phyloP scores from a whole-genome alignment of 1,140 invertebrate species.

The Lysiphlebus fabarum region DNA sequence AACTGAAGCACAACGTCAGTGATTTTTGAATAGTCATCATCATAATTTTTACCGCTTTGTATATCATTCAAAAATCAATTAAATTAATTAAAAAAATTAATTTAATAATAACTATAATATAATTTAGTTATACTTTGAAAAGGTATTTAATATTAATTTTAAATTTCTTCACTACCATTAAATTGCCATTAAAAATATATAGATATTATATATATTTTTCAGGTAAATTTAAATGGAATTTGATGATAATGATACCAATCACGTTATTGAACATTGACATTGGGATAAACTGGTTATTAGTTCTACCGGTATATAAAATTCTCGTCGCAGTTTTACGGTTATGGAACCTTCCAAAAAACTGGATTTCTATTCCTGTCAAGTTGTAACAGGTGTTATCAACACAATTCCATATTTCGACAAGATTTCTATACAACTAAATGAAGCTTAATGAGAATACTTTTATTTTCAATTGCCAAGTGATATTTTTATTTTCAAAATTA shows the following conservation, averaged over 20 bases:
- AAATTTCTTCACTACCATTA: background rate
- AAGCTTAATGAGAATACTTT: too few relatives aligned
- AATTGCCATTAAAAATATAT: too few relatives aligned
- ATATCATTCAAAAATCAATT: too few relatives aligned
- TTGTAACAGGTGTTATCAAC: too few relatives aligned
- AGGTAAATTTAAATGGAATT: background rate
- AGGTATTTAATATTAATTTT: background rate
- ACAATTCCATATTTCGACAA: too few relatives aligned
- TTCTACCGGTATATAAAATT: background rate
- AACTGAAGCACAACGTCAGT: constrained; percentile 8
- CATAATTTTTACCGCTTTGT: too few relatives aligned
- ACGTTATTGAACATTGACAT: background rate
- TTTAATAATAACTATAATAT: too few relatives aligned
- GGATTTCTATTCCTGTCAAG: constrained; percentile 25
- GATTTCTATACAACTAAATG: too few relatives aligned
- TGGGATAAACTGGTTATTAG: constrained; percentile 3
- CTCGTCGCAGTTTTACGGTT: constrained; percentile 23
- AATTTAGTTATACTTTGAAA: too few relatives aligned
- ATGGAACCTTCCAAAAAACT: constrained; percentile 23
- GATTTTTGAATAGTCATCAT: background rate
- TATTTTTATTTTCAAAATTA: too few relatives aligned
- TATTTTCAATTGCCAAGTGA: too few relatives aligned
- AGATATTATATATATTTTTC: background rate
- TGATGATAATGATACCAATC: background rate
- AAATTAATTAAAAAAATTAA: too few relatives aligned